Evolutionary conservation across 2,888 invertebrate genomes (phyloP).

Genomic region (Horisme vitalbata): DNA sequence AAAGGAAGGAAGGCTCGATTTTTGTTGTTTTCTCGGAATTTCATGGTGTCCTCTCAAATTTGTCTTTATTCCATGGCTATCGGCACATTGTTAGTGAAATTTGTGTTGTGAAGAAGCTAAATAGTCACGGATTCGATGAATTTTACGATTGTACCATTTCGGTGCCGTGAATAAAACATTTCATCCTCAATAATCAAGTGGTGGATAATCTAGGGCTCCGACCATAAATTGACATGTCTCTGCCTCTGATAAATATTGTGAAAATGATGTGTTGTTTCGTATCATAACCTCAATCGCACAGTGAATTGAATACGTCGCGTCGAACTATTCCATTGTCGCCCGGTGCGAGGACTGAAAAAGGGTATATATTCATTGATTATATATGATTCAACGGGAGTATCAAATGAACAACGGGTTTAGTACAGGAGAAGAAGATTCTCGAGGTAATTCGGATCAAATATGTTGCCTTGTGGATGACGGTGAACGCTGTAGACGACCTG

Average conservation of each 20-base stretch:
- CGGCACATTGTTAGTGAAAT: not conserved
- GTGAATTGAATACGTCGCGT: slow-evolving; percentile 74
- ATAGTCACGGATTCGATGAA: slow-evolving; percentile 33
- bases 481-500: slow-evolving; percentile 92
- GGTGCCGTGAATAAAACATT: slow-evolving; percentile 57
- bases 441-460: slow-evolving; percentile 93
- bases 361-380: slow-evolving; percentile 69
- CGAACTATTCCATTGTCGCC: slow-evolving; percentile 51
- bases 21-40: slow-evolving; percentile 36
- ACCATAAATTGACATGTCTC: slow-evolving; percentile 48
- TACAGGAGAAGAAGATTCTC: slow-evolving; percentile 94
- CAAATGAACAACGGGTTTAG: slow-evolving; percentile 94
- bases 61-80: not conserved
- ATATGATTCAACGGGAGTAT: slow-evolving; percentile 83
- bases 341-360: slow-evolving; percentile 59
- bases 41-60: not conserved
- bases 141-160: slow-evolving; percentile 56
- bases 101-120: slow-evolving; percentile 14
- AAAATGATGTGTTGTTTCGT: slow-evolving; percentile 65
- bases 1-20: slow-evolving; percentile 30
- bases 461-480: slow-evolving; percentile 96
- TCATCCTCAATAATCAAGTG: slow-evolving; percentile 35
- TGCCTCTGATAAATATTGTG: slow-evolving; percentile 49
- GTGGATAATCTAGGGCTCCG: slow-evolving; percentile 39
- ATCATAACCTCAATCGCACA: slow-evolving; percentile 71